Conservation (phyloP, 2,888 invertebrate species). For the Stenodema calcarata region DNA sequence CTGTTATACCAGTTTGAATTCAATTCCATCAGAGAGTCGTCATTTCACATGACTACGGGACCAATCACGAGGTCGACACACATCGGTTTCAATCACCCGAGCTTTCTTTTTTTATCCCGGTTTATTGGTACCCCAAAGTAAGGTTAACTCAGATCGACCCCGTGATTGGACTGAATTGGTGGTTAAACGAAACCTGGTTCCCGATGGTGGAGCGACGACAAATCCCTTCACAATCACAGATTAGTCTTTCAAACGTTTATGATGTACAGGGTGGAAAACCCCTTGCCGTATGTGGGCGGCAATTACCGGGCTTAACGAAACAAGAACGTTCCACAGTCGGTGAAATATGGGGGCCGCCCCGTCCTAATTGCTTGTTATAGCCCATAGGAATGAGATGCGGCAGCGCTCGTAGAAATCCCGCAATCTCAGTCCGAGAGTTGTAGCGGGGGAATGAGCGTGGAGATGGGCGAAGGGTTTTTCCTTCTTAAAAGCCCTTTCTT, state of each 20-base stretch:
- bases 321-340: background rate
- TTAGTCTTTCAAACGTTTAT: slow-evolving; percentile 10
- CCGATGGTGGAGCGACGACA: background rate
- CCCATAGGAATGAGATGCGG: slow-evolving; percentile 22
- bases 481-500: background rate
- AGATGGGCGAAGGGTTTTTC: background rate
- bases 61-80: background rate
- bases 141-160: slow-evolving; percentile 46
- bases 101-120: slow-evolving; percentile 33
- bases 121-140: slow-evolving; percentile 40
- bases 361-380: slow-evolving; percentile 46
- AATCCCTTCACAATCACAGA: slow-evolving; percentile 38
- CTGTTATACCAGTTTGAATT: background rate
- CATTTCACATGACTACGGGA: background rate
- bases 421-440: slow-evolving; percentile 29
- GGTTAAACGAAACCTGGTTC: slow-evolving; percentile 34
- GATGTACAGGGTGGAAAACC: slow-evolving; percentile 1
- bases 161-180: slow-evolving; percentile 45
- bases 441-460: background rate
- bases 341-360: slow-evolving; percentile 25
- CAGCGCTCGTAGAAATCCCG: slow-evolving; percentile 14
- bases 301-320: background rate
- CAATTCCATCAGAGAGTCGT: background rate
- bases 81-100: slow-evolving; percentile 22
- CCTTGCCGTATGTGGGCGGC: background rate